A percentile compares a stretch with the other conserved stretches of the same genome.
phyloP scores from a whole-genome alignment of 1,140 invertebrate genomes.

The Conopomorpha cramerella region DNA sequence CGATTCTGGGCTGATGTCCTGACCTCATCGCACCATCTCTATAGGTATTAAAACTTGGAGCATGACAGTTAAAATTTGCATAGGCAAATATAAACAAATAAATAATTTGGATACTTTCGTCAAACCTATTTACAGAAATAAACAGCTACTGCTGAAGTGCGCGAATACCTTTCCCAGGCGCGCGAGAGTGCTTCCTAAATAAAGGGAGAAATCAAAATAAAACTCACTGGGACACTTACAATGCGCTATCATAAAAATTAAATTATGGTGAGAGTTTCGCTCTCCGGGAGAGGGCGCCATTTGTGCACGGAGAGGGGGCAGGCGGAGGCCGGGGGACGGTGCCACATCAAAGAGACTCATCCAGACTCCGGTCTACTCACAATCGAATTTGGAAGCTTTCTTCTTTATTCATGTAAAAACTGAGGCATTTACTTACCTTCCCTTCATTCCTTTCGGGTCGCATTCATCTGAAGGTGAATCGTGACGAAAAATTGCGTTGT shows the following conservation, averaged over 20 bases:
- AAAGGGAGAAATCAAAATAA: slow-evolving; percentile 36
- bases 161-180: neutral
- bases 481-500: too few relatives aligned
- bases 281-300: slow-evolving; percentile 44
- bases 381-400: slow-evolving; percentile 56
- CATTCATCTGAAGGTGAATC: too few relatives aligned
- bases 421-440: too few relatives aligned
- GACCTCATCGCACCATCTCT: neutral
- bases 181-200: slow-evolving; percentile 12
- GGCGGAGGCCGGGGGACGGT: slow-evolving; percentile 15
- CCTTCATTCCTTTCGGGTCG: too few relatives aligned
- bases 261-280: slow-evolving; percentile 52
- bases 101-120: too few relatives aligned
- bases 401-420: too few relatives aligned
- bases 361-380: slow-evolving; percentile 30
- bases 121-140: too few relatives aligned
- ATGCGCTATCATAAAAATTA: slow-evolving; percentile 60
- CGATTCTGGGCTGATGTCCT: neutral
- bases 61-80: too few relatives aligned
- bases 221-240: slow-evolving; percentile 43
- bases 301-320: slow-evolving; percentile 23
- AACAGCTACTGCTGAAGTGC: neutral
- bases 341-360: slow-evolving; percentile 48
- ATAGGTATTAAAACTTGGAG: slow-evolving; percentile 1
- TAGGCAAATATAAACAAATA: neutral